These are phyloP conservation scores for Drosophila bunnanda DNA, from an alignment of 2,888 invertebrate genomes.

Conservation along the genomic window DNA sequence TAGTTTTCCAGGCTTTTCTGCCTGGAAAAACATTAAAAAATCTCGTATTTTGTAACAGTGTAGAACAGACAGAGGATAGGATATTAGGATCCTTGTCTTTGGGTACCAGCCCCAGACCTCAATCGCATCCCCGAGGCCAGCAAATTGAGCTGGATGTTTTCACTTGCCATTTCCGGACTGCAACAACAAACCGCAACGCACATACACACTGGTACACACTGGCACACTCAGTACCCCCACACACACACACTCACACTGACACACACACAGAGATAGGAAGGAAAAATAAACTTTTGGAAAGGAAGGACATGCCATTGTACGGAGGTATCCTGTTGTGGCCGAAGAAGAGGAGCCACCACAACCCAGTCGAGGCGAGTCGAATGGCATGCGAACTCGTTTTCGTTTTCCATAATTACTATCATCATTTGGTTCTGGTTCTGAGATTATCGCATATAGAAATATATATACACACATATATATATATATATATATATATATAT, in stretches of 20 bases:
- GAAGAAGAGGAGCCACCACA: conserved; percentile 10
- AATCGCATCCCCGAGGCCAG: conserved; percentile 16
- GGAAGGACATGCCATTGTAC: conserved; percentile 27
- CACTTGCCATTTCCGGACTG: conserved; percentile 57
- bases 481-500: background rate
- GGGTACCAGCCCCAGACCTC: conserved; percentile 4
- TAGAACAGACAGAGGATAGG: background rate
- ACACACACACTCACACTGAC: conserved; percentile 1
- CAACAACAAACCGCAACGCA: conserved; percentile 38
- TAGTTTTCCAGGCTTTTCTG: too few relatives aligned
- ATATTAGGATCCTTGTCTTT: conserved; percentile 28
- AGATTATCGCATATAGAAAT: conserved; percentile 6
- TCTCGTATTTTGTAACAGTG: background rate
- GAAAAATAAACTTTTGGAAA: conserved; percentile 30
- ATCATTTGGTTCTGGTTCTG: conserved; percentile 17
- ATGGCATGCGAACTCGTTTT: conserved; percentile 23
- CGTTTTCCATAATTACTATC: conserved; percentile 27
- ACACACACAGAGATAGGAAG: conserved; percentile 5
- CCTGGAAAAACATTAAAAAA: too few relatives aligned
- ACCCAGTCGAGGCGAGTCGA: conserved; percentile 5
- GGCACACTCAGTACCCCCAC: background rate
- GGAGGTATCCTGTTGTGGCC: conserved; percentile 25
- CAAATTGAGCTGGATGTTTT: conserved; percentile 59
- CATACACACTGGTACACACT: conserved; percentile 3
- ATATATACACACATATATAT: background rate